Evolutionary conservation across 2,113 vertebrate genomes (phyloP), one percentile per base, ranked within the genome.

Genomic region (Epinephelus cyanopodus): DNA sequence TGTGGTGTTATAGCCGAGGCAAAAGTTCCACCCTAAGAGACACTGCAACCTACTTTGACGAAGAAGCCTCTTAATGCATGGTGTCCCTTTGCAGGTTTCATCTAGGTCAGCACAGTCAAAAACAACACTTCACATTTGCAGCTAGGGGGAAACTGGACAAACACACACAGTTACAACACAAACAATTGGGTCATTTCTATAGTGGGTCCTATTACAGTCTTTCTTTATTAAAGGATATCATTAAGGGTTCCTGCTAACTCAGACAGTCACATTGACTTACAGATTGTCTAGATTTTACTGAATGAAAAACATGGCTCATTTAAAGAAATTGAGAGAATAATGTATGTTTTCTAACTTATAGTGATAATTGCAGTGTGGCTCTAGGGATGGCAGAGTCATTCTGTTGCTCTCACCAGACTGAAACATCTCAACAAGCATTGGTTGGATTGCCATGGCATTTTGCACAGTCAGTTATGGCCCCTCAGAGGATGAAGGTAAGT

Each of bases 41-140:
- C 65, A 76, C 77, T 67, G 80, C 82, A 86, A 83, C 86, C 93
- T 84, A 91, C 81, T 93, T 92, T 62, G 66, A 63, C 1, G 2
- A 83, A 81, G 64, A 10, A 81, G 58, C 52, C 76, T 52, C 74
- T 82, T 73, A 76, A 62, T 67, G 62, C 67, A n/a, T 6, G 19
- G 6, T 21, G n/a, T 83, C 70, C 33, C 68, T 81, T 84, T 76
- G 80, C 10, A 57, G 74, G 18, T 88, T 84, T 83, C 82, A 87
- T 92, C 74, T 90, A 68, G 89, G 90, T 89, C 90, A 89, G 73
- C 23, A 6, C 47, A 58, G 63, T 21, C 37, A 84, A 79, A 79
- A 73, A 58, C 70, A 78, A 82, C 68, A 48, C 54, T 74, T 79
- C 23, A 81, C 27, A 14, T 88, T 48, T 50, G 42, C 11, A 52